phyloP scores from a whole-genome alignment of 2,888 invertebrate genomes.

The Athalia cordata region DNA sequence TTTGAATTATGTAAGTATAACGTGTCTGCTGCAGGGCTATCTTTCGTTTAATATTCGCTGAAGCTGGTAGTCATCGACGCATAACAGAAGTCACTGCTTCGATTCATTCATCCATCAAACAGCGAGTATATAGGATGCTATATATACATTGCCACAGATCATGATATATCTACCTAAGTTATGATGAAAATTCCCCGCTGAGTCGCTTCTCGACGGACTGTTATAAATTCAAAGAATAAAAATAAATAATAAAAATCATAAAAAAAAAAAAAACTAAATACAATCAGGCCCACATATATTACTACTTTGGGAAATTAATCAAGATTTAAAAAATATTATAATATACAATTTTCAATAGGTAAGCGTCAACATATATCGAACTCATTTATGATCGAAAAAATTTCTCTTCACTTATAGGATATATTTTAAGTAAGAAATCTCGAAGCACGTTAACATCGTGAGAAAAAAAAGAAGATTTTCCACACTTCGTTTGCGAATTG shows the following conservation, averaged over 20 bases:
- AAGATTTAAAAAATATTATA: no score
- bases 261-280: background rate
- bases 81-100: constrained; percentile 28
- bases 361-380: background rate
- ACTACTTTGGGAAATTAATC: no score
- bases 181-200: constrained; percentile 34
- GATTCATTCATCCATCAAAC: constrained; percentile 43
- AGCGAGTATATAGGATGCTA: background rate
- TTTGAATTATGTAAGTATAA: background rate
- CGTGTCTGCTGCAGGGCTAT: background rate
- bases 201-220: background rate
- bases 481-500: background rate
- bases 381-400: background rate
- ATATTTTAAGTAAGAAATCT: no score
- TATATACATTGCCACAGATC: constrained; percentile 21
- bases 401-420: background rate
- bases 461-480: background rate
- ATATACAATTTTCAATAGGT: no score
- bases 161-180: constrained; percentile 18
- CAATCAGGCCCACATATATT: background rate
- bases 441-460: no score
- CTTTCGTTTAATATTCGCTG: constrained; percentile 11
- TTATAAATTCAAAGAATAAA: background rate
- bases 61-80: constrained; percentile 34
- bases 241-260: background rate